Evolutionary conservation across 2,797 vertebrate species (phyloP).

Genomic region (Octomys mimax): DNA sequence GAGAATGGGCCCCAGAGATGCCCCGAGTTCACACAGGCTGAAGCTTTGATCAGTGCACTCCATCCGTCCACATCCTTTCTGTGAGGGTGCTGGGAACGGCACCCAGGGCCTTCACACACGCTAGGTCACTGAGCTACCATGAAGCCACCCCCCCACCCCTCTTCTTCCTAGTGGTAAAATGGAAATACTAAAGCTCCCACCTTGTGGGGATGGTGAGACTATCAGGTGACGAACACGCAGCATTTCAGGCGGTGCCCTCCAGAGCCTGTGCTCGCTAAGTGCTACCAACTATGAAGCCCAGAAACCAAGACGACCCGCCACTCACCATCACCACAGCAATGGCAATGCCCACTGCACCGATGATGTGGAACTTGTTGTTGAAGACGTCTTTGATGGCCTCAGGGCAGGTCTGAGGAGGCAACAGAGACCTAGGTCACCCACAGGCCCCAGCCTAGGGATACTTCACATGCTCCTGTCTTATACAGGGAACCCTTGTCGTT

Average conservation of each 20-base stretch:
- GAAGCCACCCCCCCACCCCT: not conserved
- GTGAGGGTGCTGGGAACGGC: not conserved
- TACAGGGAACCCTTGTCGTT: not conserved
- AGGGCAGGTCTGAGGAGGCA: constrained; percentile 91
- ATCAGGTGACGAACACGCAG: not conserved
- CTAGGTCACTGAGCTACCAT: not conserved
- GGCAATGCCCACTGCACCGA: constrained; percentile 94
- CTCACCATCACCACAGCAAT: constrained; percentile 97
- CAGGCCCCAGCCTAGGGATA: not conserved
- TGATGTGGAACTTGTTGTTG: constrained; percentile 95
- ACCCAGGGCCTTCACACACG: not conserved
- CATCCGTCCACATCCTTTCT: too few relatives aligned
- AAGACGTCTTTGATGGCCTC: constrained; percentile 94
- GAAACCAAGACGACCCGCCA: not conserved
- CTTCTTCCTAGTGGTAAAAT: not conserved
- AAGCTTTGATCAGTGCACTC: not conserved
- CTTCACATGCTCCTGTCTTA: not conserved
- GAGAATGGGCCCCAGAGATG: not conserved
- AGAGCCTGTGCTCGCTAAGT: not conserved
- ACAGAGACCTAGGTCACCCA: constrained; percentile 19
- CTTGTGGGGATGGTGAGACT: not conserved
- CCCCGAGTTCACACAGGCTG: not conserved
- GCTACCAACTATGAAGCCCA: not conserved
- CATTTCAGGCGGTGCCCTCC: not conserved
- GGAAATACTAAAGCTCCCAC: not conserved